A percentile compares a stretch with the other conserved stretches of the same genome.
Evolutionary conservation across 2,113 vertebrate genomes (phyloP).

Genomic region (Silurus asotus): DNA sequence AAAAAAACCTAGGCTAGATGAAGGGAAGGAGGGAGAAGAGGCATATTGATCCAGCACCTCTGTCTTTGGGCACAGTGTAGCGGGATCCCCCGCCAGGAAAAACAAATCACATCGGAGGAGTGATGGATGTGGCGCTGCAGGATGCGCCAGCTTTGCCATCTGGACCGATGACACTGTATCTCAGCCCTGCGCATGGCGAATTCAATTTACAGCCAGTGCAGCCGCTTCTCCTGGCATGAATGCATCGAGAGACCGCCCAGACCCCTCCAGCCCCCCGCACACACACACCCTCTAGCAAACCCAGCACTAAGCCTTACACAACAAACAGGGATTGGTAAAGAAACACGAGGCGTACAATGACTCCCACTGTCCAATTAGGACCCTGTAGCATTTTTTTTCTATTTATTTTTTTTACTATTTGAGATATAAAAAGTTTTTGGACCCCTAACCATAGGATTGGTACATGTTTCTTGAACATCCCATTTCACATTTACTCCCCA

Average conservation of each 20-base stretch:
- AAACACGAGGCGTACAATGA: not conserved
- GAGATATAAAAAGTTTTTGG: not conserved
- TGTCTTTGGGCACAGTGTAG: constrained; percentile 70
- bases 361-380: not conserved
- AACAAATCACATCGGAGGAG: constrained; percentile 72
- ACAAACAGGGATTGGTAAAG: not conserved
- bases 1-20: not conserved
- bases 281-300: not conserved
- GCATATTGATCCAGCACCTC: constrained; percentile 72
- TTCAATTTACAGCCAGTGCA: constrained; percentile 75
- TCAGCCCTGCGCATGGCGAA: constrained; percentile 73
- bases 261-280: not conserved
- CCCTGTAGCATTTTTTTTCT: not conserved
- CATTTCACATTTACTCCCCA: no score
- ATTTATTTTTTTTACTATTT: not conserved
- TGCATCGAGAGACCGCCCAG: constrained; percentile 54
- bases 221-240: constrained; percentile 64
- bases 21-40: constrained; percentile 33
- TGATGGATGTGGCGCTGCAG: constrained; percentile 78
- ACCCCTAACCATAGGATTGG: no score
- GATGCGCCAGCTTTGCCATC: constrained; percentile 71
- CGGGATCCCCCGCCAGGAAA: constrained; percentile 74
- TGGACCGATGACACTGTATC: constrained; percentile 73
- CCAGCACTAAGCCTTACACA: not conserved
- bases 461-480: no score